Evolutionary conservation across 2,113 vertebrate species (phyloP).

Genomic region (Heterocephalus glaber): DNA sequence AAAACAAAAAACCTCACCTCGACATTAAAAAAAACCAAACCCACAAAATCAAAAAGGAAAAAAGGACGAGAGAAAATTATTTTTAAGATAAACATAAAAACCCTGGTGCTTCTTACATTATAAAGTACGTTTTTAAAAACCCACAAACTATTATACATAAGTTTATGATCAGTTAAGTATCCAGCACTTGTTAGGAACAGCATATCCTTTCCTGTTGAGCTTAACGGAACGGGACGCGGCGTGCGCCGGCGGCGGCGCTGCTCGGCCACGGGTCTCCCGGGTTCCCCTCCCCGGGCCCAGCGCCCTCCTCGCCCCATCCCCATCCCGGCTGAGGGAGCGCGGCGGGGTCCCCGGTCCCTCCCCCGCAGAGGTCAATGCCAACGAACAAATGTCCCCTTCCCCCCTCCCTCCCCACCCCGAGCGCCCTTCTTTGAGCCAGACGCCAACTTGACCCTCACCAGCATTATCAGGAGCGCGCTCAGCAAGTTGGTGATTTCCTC

Average conservation of each 20-base stretch:
- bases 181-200: conserved; percentile 81
- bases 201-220: conserved; percentile 80
- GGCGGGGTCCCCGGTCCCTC: conserved; percentile 61
- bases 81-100: conserved; percentile 80
- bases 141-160: conserved; percentile 81
- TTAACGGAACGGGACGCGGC: conserved; percentile 81
- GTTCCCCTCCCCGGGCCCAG: conserved; percentile 55
- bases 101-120: conserved; percentile 83
- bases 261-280: conserved; percentile 75
- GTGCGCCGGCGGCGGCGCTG: conserved; percentile 66
- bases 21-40: conserved; percentile 33
- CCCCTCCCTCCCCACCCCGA: conserved; percentile 22
- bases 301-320: conserved; percentile 46
- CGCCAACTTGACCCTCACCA: conserved; percentile 83
- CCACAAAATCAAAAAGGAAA: conserved; percentile 76
- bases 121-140: conserved; percentile 78
- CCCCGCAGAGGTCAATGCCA: conserved; percentile 77
- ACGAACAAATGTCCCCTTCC: conserved; percentile 74
- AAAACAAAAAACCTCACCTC: conserved; percentile 56
- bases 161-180: conserved; percentile 80
- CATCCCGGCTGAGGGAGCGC: conserved; percentile 38
- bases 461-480: conserved; percentile 80
- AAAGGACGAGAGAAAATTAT: conserved; percentile 80
- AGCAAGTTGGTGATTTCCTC: conserved; percentile 77
- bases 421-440: conserved; percentile 83